Percentiles rank a stretch among this genome's conserved stretches.
phyloP scores from a whole-genome alignment of 2,797 vertebrate genomes.

The Fratercula arctica region DNA sequence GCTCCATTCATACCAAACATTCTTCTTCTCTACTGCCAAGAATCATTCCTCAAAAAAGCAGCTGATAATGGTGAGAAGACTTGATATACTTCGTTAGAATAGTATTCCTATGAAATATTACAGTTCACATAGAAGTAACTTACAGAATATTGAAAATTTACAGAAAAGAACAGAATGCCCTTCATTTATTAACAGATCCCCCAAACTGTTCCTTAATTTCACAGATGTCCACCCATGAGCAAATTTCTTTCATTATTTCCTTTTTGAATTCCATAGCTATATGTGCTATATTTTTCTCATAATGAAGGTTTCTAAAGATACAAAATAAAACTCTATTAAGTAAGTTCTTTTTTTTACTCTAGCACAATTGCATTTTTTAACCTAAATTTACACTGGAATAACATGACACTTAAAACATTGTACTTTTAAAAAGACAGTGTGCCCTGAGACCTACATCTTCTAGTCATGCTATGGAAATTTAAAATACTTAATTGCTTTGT shows the following conservation, averaged over 20 bases:
- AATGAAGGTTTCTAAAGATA: not conserved
- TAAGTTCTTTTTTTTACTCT: not conserved
- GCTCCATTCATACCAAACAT: not conserved
- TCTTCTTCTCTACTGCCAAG: not conserved
- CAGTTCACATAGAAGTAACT: not conserved
- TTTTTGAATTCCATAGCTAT: not conserved
- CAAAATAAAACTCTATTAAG: not conserved
- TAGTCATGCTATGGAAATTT: not conserved
- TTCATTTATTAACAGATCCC: not conserved
- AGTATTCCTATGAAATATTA: not conserved
- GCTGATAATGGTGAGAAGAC: not conserved
- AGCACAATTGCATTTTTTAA: not conserved
- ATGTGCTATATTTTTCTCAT: not conserved
- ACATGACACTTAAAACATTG: rapidly evolving
- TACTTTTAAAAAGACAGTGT: not conserved
- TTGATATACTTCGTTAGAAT: not conserved
- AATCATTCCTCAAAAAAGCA: not conserved
- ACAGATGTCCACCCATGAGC: not conserved
- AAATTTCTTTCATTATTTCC: not conserved
- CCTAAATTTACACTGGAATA: not conserved
- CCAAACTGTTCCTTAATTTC: not conserved
- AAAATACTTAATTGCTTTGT: not conserved
- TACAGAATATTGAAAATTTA: not conserved
- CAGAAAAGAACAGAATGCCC: not conserved
- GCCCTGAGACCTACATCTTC: not conserved